Evolutionary conservation across 2,113 vertebrate genomes (phyloP), one percentile per base, ranked within the genome.

Genomic region (Urocolius indicus): DNA sequence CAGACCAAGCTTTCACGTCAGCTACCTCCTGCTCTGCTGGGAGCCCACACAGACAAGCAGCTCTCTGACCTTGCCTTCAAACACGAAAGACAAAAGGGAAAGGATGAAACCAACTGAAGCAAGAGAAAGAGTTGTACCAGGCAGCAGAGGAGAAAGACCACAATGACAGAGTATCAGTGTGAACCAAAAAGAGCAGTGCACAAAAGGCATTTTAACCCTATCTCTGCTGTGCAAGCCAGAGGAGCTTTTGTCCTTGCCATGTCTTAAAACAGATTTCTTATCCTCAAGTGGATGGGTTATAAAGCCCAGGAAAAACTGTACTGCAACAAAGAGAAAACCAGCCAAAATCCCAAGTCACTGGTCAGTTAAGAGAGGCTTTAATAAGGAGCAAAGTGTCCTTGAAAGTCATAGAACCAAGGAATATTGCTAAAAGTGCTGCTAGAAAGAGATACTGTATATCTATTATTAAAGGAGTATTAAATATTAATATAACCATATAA

Each of bases 21-120:
- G 95, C 73, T 79, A 84, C 95, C 82, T 84, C 69, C 84, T 79
- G 87, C 95, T 96, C 96, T 91, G 87, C 94, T 46, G 95, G 93
- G 96, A 96, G 91, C 79, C 93, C 27, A 16, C 43, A 22, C 22
- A 85, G 92, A 32, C 30, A 10, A 45, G 54, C 3, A 0, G 30
- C 72, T 84, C 49, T 49, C 77, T 95, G 97, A 97, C 96, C 97
- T 97, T 96, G 89, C 75, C 94, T 97, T 97, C 89, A 98, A 98
- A 97, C 54, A 30, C 5, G 91, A 58, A 96, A 96, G 71, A 94
- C 91, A 36, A 95, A 97, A 96, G 84, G 74, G 80, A 91, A 93
- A 58, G 48, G 48, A 87, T 90, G 58, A 95, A 96, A 96, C 57
- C 83, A 93, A 27, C 16, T 52, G 68, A 73, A 96, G 87, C 48